Evolutionary conservation across 2,113 vertebrate genomes (phyloP).

Genomic region (Atractosteus spatula): DNA sequence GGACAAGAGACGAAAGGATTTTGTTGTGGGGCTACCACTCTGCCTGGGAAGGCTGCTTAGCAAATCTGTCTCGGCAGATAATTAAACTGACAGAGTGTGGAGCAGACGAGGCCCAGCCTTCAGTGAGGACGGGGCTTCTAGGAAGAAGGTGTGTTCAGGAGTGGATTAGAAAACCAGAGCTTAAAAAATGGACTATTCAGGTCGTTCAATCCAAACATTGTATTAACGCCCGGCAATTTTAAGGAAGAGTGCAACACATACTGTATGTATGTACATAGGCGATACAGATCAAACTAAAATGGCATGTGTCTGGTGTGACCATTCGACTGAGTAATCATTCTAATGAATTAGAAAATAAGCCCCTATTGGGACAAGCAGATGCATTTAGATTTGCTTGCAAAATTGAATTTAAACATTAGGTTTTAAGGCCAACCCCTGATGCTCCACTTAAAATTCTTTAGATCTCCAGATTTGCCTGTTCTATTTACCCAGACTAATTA

Average conservation of each 20-base stretch:
- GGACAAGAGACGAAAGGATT: no score
- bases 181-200: no score
- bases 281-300: slow-evolving; percentile 64
- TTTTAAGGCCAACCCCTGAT: slow-evolving; percentile 35
- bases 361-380: slow-evolving; percentile 74
- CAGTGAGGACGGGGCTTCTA: background rate
- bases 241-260: no score
- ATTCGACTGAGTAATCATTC: slow-evolving; percentile 71
- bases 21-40: no score
- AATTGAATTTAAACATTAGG: slow-evolving; percentile 52
- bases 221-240: no score
- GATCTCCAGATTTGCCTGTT: slow-evolving; percentile 18
- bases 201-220: no score
- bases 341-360: slow-evolving; percentile 76
- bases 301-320: slow-evolving; percentile 68
- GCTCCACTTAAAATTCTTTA: slow-evolving; percentile 31
- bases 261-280: no score
- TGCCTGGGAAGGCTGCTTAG: no score
- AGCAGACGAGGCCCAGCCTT: no score
- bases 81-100: no score
- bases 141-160: slow-evolving; percentile 10
- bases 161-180: slow-evolving; percentile 25
- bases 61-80: no score
- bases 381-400: slow-evolving; percentile 68
- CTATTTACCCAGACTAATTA: slow-evolving; percentile 34